Evolutionary conservation across 2,113 vertebrate genomes (phyloP).

Genomic region (Serinus canaria): DNA sequence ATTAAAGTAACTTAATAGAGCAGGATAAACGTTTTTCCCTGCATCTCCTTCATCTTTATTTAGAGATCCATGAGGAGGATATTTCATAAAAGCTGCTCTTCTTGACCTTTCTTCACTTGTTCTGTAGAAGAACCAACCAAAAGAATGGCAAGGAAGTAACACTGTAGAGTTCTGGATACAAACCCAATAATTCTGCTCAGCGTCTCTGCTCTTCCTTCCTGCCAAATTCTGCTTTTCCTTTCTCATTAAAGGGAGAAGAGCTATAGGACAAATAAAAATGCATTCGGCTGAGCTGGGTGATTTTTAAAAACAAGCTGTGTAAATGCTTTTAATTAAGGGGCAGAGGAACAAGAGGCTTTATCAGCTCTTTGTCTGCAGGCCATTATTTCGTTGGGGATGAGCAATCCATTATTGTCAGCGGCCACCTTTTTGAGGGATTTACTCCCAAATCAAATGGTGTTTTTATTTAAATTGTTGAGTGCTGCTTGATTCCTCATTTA

Average conservation of each 20-base stretch:
- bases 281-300: background rate
- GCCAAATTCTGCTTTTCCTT: constrained; percentile 6
- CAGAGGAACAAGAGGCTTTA: constrained; percentile 49
- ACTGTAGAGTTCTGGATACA: background rate
- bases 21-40: constrained; percentile 39
- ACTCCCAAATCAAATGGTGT: constrained; percentile 19
- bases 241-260: constrained; percentile 7
- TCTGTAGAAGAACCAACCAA: constrained; percentile 7
- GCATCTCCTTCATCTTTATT: constrained; percentile 47
- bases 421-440: constrained; percentile 59
- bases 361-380: constrained; percentile 49
- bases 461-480: constrained; percentile 18
- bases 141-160: background rate
- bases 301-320: constrained; percentile 49
- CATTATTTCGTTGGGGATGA: constrained; percentile 22
- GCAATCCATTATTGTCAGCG: constrained; percentile 19
- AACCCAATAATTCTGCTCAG: background rate
- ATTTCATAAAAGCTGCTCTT: constrained; percentile 43
- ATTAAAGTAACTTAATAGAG: constrained; percentile 60
- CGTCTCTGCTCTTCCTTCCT: background rate
- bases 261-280: constrained; percentile 26
- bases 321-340: constrained; percentile 63
- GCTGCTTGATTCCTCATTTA: background rate
- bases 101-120: constrained; percentile 40
- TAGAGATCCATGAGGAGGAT: constrained; percentile 30